phyloP scores from a whole-genome alignment of 2,113 vertebrate genomes.

The Uropsilus gracilis region DNA sequence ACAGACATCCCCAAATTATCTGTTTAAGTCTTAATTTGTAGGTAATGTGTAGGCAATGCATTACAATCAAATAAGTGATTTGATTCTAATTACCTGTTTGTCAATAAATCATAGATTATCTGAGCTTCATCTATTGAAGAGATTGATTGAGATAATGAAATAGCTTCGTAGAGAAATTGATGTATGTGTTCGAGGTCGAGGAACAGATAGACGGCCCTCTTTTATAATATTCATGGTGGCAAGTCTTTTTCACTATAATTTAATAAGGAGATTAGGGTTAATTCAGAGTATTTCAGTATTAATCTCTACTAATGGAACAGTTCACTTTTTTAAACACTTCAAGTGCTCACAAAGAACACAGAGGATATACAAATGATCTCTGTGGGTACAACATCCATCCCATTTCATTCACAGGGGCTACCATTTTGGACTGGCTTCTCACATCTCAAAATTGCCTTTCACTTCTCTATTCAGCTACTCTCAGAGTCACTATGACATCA shows the following conservation, averaged over 20 bases:
- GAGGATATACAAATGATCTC: neutral
- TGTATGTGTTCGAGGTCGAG: neutral
- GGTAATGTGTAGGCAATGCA: neutral
- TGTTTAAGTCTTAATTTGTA: neutral
- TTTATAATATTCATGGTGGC: neutral
- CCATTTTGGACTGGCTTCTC: neutral
- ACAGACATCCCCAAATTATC: neutral
- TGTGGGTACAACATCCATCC: neutral
- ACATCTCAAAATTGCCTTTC: neutral
- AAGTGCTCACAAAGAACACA: neutral
- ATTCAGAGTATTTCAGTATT: neutral
- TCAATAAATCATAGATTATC: constrained; percentile 19
- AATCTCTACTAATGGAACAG: neutral
- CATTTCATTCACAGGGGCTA: neutral
- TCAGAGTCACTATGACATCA: neutral
- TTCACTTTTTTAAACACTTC: constrained; percentile 7
- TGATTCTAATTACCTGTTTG: neutral
- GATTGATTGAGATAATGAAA: constrained; percentile 39
- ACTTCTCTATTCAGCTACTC: too few relatives aligned
- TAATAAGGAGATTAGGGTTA: neutral
- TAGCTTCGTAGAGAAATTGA: neutral
- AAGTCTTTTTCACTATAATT: neutral
- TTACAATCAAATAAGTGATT: neutral
- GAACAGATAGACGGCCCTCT: neutral
- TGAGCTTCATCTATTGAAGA: neutral